Evolutionary conservation across 2,888 invertebrate genomes (phyloP), one percentile per base, ranked within the genome.

Genomic region (Leptinotarsa tumamoca): DNA sequence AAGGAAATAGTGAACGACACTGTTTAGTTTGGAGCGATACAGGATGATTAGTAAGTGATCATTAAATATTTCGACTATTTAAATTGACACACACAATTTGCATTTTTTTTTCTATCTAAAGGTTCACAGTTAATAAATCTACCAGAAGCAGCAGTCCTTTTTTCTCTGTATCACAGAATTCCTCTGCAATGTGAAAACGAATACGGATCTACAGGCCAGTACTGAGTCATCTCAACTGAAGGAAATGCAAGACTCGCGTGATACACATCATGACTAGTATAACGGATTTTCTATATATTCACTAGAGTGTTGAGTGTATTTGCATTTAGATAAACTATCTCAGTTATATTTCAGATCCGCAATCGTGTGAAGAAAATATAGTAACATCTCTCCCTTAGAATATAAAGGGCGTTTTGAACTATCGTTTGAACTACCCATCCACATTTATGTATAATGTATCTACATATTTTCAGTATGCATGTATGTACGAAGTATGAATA

Each of bases 111-210:
- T 69, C 69, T 69, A 69, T 58, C 68, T 78, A 78, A 69, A n/a
- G 4, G 56, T n/a, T 58, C 69, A 69, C 56, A 69, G 18, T 56
- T 69, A 14, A 70, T 77, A 71, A 73, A 74, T 80, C 81, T 81
- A 82, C 83, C 79, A 78, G 83, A 85, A 85, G 85, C 86, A 85
- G 73, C 88, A 89, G 89, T 89, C 88, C 89, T 86, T 89, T 83
- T 87, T 87, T 89, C 88, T 89, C 89, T 88, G 87, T 88, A 88
- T 88, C 88, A 89, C 89, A 89, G 87, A 87, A 85, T 83, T 84
- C 82, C 86, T 88, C 88, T 88, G 88, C 84, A 87, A 87, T 85
- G 78, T 84, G 81, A 84, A 82, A 81, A 81, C 81, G 80, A 79
- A 75, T 15, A 58, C 67, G 68, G 58, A 33, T 63, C 63, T n/a